Evolutionary conservation across 92 coral and sea anemone genomes (phyloP).

Genomic region (Virgularia gustaviana): DNA sequence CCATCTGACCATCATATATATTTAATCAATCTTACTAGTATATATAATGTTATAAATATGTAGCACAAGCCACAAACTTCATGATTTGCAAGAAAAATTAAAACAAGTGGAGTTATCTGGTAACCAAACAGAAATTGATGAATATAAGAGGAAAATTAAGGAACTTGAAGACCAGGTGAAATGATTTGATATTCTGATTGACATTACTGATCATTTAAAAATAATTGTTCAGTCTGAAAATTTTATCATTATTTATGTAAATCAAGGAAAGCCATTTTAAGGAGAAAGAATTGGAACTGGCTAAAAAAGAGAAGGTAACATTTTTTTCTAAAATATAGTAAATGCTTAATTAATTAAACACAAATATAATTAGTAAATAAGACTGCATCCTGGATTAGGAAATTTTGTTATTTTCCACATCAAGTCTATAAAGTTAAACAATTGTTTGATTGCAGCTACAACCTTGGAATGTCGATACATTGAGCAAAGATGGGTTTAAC

Average conservation of each 20-base stretch:
- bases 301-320: conserved; percentile 69
- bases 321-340: background rate
- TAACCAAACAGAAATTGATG: conserved; percentile 37
- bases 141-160: conserved; percentile 31
- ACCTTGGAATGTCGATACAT: conserved; percentile 85
- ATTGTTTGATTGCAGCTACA: conserved; percentile 59
- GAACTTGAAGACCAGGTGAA: conserved; percentile 69
- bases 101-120: conserved; percentile 34
- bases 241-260: background rate
- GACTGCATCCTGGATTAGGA: background rate
- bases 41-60: too few species aligned
- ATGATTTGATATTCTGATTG: background rate
- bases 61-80: conserved; percentile 52
- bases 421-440: too few species aligned
- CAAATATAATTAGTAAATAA: background rate
- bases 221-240: too few species aligned
- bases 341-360: background rate
- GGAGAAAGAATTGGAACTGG: conserved; percentile 62
- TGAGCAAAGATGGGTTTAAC: conserved; percentile 79
- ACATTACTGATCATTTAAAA: too few species aligned
- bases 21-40: too few species aligned
- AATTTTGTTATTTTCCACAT: background rate
- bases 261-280: conserved; percentile 54
- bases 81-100: conserved; percentile 54
- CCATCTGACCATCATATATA: too few species aligned